phyloP scores from a whole-genome alignment of 2,888 invertebrate species.

The Heterodera filipjevi region DNA sequence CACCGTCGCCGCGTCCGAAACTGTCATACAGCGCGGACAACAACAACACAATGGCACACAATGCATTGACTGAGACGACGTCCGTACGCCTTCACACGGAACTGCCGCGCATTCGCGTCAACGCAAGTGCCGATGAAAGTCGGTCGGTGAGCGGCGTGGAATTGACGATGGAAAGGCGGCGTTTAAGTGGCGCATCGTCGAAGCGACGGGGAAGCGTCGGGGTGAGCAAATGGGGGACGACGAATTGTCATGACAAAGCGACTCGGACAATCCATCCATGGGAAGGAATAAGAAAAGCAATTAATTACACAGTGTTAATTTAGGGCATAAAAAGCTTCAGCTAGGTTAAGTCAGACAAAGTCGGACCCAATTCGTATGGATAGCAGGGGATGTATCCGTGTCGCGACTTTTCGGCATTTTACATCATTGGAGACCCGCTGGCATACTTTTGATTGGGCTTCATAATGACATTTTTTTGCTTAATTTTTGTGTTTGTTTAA shows the following conservation, averaged over 20 bases:
- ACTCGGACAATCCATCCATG: no score
- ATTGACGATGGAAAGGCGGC: background rate
- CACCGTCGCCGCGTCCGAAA: background rate
- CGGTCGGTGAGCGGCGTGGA: background rate
- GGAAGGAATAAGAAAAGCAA: no score
- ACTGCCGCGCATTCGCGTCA: conserved; percentile 13
- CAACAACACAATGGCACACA: background rate
- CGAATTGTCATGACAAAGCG: background rate
- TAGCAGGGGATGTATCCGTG: no score
- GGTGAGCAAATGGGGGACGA: background rate
- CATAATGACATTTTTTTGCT: no score
- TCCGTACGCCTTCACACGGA: background rate
- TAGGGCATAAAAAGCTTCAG: no score
- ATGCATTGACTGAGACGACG: background rate
- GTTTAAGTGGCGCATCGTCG: background rate
- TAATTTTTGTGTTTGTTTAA: background rate
- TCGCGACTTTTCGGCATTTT: no score
- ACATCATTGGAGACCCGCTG: no score
- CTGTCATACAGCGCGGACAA: background rate
- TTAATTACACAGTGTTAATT: no score
- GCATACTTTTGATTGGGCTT: no score
- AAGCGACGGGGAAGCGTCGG: background rate
- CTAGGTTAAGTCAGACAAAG: no score
- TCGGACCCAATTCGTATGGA: no score
- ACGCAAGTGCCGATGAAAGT: background rate